These are phyloP conservation scores for Calameuta pallipes DNA, from an alignment of 2,888 invertebrate species.

Conservation along the genomic window DNA sequence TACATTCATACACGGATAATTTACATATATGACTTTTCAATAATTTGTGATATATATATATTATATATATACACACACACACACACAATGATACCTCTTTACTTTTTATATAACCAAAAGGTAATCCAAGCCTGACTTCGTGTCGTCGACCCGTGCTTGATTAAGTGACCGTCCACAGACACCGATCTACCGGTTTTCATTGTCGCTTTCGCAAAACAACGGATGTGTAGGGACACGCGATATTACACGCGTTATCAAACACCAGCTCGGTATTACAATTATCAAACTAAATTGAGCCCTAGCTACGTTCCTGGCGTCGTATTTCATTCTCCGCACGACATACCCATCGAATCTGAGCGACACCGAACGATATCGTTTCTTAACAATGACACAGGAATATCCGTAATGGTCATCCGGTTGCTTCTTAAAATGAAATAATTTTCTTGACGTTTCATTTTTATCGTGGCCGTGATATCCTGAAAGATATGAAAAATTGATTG, in stretches of 20 bases:
- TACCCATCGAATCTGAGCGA: background rate
- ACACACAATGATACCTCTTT: background rate
- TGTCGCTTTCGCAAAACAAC: slow-evolving; percentile 37
- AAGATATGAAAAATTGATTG: background rate
- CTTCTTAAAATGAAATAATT: background rate
- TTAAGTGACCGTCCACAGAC: background rate
- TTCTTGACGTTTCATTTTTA: background rate
- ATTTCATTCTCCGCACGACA: background rate
- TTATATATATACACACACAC: too few species aligned
- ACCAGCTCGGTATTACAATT: slow-evolving; percentile 40
- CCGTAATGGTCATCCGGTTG: background rate
- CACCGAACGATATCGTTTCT: background rate
- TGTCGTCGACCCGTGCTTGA: background rate
- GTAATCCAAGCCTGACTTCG: background rate
- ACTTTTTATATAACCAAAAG: background rate
- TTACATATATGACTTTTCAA: too few species aligned
- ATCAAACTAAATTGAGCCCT: slow-evolving; percentile 36
- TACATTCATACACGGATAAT: too few species aligned
- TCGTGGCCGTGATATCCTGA: background rate
- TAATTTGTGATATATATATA: too few species aligned
- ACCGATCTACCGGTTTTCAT: background rate
- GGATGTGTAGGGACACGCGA: slow-evolving; percentile 53
- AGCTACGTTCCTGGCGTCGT: background rate
- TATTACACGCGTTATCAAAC: slow-evolving; percentile 42
- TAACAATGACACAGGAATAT: background rate